Evolutionary conservation across 1,140 invertebrate genomes (phyloP).

Genomic region (Drosophila oshimai): DNA sequence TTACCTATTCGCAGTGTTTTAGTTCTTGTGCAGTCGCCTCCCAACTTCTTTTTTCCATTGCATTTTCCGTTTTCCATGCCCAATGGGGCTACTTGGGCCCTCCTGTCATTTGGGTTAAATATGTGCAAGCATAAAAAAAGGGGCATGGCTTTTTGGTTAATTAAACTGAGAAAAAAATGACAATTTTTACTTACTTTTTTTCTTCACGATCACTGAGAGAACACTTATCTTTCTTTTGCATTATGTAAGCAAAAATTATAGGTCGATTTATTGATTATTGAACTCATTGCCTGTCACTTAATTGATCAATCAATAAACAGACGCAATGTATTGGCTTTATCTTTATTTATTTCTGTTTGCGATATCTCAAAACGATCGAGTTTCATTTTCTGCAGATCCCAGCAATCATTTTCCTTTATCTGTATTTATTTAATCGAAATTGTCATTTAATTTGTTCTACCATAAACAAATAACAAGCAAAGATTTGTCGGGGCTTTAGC

Average conservation of each 20-base stretch:
- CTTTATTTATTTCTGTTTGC: background rate
- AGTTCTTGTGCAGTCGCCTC: constrained; percentile 12
- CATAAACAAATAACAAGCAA: constrained; percentile 10
- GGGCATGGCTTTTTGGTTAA: background rate
- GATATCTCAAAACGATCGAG: background rate
- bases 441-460: background rate
- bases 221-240: no score
- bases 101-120: constrained; percentile 55
- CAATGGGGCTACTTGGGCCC: constrained; percentile 40
- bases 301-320: background rate
- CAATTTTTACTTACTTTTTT: no score
- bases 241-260: background rate
- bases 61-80: constrained; percentile 18
- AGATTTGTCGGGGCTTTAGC: constrained; percentile 13
- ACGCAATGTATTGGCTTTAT: background rate
- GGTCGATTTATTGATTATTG: background rate
- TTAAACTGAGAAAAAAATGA: background rate
- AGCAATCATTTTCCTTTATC: background rate
- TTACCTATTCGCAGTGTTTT: constrained; percentile 19
- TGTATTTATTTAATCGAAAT: background rate
- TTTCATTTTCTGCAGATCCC: background rate
- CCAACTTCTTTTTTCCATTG: constrained; percentile 9
- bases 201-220: no score
- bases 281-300: background rate
- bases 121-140: background rate